A percentile compares a stretch with the other conserved stretches of the same genome.
Evolutionary conservation across 2,888 invertebrate species (phyloP).

Genomic region (Dexiosoma caninum): DNA sequence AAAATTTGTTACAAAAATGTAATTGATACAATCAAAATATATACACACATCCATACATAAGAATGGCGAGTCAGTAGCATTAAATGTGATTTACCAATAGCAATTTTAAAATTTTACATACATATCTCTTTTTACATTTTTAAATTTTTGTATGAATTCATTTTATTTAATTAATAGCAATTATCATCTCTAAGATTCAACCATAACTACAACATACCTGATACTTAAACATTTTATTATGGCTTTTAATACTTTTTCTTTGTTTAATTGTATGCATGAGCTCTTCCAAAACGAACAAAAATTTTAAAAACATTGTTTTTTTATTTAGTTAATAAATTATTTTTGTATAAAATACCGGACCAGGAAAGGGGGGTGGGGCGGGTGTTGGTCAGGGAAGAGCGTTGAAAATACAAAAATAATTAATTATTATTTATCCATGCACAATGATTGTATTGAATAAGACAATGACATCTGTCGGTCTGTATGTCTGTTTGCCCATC

Average conservation of each 20-base stretch:
- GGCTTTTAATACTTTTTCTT: background rate
- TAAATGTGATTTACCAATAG: no score
- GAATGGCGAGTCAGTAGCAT: background rate
- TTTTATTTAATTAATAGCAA: background rate
- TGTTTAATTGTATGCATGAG: slow-evolving; percentile 10
- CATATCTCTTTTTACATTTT: background rate
- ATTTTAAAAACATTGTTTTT: background rate
- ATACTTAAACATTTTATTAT: slow-evolving; percentile 12
- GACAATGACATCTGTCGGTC: slow-evolving; percentile 47
- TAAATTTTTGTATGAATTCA: background rate
- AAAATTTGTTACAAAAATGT: background rate
- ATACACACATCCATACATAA: no score
- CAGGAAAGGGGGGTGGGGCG: background rate
- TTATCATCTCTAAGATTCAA: slow-evolving; percentile 13
- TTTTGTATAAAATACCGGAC: background rate
- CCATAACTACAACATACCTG: background rate
- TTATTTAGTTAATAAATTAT: slow-evolving; percentile 47
- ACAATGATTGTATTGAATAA: slow-evolving; percentile 50
- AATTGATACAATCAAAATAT: slow-evolving; percentile 11
- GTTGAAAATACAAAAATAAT: slow-evolving; percentile 27
- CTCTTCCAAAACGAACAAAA: slow-evolving; percentile 16
- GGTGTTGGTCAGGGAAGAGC: no score
- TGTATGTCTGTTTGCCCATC: slow-evolving; percentile 32
- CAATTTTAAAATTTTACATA: background rate
- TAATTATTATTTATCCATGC: slow-evolving; percentile 54